These are phyloP conservation scores for Turdus rufiventris DNA, from an alignment of 2,113 vertebrate genomes.

Conservation along the genomic window DNA sequence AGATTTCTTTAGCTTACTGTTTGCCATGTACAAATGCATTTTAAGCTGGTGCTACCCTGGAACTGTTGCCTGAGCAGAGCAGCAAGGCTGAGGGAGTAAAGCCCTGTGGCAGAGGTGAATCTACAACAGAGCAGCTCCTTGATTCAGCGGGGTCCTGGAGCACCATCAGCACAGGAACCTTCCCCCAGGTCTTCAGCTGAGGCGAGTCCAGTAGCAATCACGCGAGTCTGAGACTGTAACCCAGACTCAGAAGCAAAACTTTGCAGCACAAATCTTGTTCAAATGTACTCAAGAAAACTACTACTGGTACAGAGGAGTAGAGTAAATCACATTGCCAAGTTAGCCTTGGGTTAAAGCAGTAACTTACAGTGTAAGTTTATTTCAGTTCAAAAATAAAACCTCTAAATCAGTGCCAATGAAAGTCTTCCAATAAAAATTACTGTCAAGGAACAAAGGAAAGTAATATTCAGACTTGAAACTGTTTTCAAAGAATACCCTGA, in stretches of 20 bases:
- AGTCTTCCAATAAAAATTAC: neutral
- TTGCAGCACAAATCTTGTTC: neutral
- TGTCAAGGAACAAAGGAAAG: neutral
- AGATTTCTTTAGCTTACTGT: neutral
- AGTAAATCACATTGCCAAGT: neutral
- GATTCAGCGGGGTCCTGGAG: neutral
- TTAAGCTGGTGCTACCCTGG: neutral
- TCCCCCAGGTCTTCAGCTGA: neutral
- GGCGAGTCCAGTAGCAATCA: neutral
- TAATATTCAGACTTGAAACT: neutral
- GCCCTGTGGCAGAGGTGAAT: neutral
- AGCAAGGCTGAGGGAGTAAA: neutral
- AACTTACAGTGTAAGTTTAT: neutral
- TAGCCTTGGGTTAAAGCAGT: neutral
- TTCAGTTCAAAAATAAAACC: neutral
- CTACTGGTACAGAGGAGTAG: neutral
- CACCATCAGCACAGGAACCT: neutral
- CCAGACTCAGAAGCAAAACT: neutral
- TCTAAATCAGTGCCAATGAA: neutral
- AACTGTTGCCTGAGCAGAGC: neutral
- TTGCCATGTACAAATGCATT: neutral
- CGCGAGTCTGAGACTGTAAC: neutral
- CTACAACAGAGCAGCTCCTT: neutral
- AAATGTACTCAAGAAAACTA: neutral
- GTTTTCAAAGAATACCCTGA: neutral